These are phyloP conservation scores for Pseudomyrmex gracilis DNA, from an alignment of 1,140 invertebrate genomes.

Conservation along the genomic window DNA sequence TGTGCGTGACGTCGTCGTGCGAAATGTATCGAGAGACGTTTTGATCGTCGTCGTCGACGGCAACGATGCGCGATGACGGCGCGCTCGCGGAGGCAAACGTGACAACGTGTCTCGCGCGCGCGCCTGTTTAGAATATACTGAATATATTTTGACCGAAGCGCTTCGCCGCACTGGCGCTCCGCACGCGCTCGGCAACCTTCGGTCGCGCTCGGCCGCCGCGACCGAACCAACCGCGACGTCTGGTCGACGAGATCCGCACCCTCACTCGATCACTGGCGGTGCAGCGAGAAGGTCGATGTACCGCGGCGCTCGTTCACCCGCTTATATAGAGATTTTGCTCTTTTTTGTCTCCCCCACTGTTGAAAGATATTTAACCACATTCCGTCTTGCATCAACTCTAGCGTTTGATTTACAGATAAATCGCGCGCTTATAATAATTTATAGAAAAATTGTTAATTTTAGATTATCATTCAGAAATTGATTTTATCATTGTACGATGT, in stretches of 20 bases:
- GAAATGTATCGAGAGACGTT: slow-evolving; percentile 30
- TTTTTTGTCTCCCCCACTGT: not conserved
- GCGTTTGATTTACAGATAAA: not conserved
- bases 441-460: no score
- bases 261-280: slow-evolving; percentile 61
- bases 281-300: slow-evolving; percentile 54
- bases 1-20: not conserved
- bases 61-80: slow-evolving; percentile 60
- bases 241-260: slow-evolving; percentile 54
- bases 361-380: not conserved
- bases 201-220: slow-evolving; percentile 60
- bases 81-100: slow-evolving; percentile 69
- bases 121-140: slow-evolving; percentile 83
- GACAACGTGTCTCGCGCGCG: slow-evolving; percentile 75
- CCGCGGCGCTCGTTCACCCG: not conserved
- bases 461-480: no score
- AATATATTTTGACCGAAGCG: slow-evolving; percentile 81
- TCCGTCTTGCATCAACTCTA: not conserved
- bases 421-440: no score
- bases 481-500: no score
- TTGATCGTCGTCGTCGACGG: slow-evolving; percentile 35
- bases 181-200: slow-evolving; percentile 67
- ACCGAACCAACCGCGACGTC: slow-evolving; percentile 52
- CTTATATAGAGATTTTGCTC: no score
- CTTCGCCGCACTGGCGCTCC: slow-evolving; percentile 71